Base-by-base conservation (phyloP, 2,888 invertebrate genomes). In the Thyatira batis region DNA sequence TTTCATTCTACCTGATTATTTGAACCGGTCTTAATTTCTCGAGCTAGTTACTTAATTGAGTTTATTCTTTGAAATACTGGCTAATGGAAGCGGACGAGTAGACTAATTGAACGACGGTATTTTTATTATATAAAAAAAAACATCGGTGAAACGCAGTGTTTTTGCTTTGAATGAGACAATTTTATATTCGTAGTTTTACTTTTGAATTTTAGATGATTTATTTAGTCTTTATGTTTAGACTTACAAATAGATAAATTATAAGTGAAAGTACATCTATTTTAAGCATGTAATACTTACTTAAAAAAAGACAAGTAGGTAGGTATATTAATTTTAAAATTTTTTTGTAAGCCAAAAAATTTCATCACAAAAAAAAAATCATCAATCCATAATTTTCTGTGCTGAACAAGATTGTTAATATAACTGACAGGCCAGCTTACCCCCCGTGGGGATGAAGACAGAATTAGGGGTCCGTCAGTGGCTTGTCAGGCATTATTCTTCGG, bases 391-490 rank as follows among this genome's bases (percentile, higher is more conserved):
- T 54, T 53, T 45, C 54, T 50, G 56, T 51, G 49, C 49, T 43
- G 53, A 45, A 48, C 57, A 55, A 63, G 61, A 67, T 66, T 61
- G 66, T 71, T 71, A 75, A 67, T 72, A 67, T 67, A 65, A 49
- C 54, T 71, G 75, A 69, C 76, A 72, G 68, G 49, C 54, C 49
- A 58, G 64, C 57, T 20, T 11, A 25, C 17, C 55, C 54, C 51
- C 46, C 50, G 39, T 45, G 53, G 57, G 55, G 60, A 55, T 65
- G 64, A 63, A 63, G 69, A 68, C 73, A 58, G 64, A 73, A 82
- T 80, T 75, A 80, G 67, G 68, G 82, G 73, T 62, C 68, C 67
- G 82, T 81, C 78, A 77, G 68, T 67, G 60, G 58, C 63, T 61
- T 73, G 73, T 73, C 73, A 68, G 66, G 61, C 71, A 63, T 68